Evolutionary conservation across 2,888 invertebrate genomes (phyloP).

Genomic region (Melanargia galathea): DNA sequence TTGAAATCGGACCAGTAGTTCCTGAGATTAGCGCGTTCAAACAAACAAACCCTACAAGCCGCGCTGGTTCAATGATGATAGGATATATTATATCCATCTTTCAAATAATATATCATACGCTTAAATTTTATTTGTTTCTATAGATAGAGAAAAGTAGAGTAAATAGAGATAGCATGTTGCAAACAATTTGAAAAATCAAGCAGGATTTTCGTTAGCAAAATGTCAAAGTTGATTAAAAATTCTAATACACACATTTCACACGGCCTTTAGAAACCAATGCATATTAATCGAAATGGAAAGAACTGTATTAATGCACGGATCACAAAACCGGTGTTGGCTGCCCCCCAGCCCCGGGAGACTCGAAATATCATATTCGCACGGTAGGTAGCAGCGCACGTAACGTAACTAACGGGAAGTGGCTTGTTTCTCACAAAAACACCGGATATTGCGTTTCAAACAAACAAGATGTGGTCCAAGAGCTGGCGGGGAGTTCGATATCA

Average conservation of each 20-base stretch:
- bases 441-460: slow-evolving; percentile 17
- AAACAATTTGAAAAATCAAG: background rate
- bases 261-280: background rate
- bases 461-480: slow-evolving; percentile 1
- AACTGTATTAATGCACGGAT: slow-evolving; percentile 6
- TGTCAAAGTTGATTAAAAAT: background rate
- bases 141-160: too few species aligned
- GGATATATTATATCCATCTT: too few species aligned
- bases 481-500: background rate
- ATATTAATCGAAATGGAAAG: slow-evolving; percentile 4
- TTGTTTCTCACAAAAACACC: slow-evolving; percentile 20
- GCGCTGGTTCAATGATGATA: too few species aligned
- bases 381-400: slow-evolving; percentile 9
- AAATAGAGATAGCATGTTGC: too few species aligned
- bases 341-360: background rate
- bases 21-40: too few species aligned
- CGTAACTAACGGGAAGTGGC: slow-evolving; percentile 18
- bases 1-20: too few species aligned
- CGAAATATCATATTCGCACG: slow-evolving; percentile 21
- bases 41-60: too few species aligned
- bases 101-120: too few species aligned
- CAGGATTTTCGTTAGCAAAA: background rate
- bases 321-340: slow-evolving; percentile 12
- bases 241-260: slow-evolving; percentile 10
- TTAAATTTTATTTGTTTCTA: too few species aligned